phyloP scores from a whole-genome alignment of 2,797 vertebrate species.

The Ptychadena robeensis region DNA sequence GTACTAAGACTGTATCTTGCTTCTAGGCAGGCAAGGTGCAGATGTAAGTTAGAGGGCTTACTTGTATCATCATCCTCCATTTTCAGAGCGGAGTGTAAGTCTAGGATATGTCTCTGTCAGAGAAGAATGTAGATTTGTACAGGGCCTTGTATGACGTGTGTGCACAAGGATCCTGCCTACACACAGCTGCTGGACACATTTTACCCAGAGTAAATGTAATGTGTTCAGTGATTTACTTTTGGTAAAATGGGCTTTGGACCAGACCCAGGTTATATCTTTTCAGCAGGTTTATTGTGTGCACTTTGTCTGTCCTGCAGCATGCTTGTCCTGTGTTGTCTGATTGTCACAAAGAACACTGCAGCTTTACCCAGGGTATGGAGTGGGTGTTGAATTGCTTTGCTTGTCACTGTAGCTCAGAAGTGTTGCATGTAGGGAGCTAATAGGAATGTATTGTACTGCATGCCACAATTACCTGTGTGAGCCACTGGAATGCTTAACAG shows the following conservation, averaged over 20 bases:
- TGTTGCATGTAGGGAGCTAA: slow-evolving; percentile 23
- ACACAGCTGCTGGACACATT: slow-evolving; percentile 2
- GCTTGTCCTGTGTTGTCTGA: slow-evolving; percentile 15
- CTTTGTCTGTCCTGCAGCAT: slow-evolving; percentile 15
- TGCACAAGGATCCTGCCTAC: neutral
- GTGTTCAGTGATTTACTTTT: neutral
- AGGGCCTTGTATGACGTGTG: neutral
- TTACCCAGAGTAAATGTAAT: neutral
- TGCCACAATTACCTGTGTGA: slow-evolving; percentile 39
- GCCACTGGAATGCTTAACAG: slow-evolving; percentile 47
- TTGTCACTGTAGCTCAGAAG: slow-evolving; percentile 9
- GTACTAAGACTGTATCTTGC: slow-evolving; percentile 19
- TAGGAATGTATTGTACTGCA: slow-evolving; percentile 40
- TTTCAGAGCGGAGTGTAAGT: neutral
- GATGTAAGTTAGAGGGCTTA: neutral
- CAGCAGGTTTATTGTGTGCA: slow-evolving; percentile 2
- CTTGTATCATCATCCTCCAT: neutral
- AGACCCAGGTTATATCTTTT: slow-evolving; percentile 10
- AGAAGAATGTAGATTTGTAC: neutral
- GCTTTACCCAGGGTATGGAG: neutral
- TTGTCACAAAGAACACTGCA: slow-evolving; percentile 7
- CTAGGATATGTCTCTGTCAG: slow-evolving; percentile 27
- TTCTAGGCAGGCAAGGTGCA: neutral
- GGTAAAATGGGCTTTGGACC: slow-evolving; percentile 43
- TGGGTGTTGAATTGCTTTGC: slow-evolving; percentile 27